These are phyloP conservation scores for Aulostomus chinensis DNA, from an alignment of 2,797 vertebrate species.

Conservation along the genomic window DNA sequence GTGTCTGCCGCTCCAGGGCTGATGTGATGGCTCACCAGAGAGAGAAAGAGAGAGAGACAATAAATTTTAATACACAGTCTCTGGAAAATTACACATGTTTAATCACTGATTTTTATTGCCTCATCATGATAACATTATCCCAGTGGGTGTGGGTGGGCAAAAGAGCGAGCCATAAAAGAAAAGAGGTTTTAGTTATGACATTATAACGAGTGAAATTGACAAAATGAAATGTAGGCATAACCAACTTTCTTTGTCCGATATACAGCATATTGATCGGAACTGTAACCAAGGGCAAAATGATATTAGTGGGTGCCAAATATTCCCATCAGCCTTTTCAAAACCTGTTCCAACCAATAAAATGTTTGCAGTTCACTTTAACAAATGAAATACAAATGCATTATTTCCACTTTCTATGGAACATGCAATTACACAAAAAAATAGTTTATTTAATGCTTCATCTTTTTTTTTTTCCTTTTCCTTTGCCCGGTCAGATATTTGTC, in stretches of 20 bases:
- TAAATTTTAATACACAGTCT: slow-evolving; percentile 77
- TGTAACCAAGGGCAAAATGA: background rate
- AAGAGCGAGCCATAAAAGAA: slow-evolving; percentile 48
- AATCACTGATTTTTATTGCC: slow-evolving; percentile 73
- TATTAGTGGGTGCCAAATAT: too few species aligned
- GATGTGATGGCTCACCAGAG: slow-evolving; percentile 53
- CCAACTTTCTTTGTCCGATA: slow-evolving; percentile 28
- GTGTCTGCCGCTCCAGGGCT: slow-evolving; percentile 50
- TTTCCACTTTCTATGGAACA: too few species aligned
- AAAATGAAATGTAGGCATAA: slow-evolving; percentile 35
- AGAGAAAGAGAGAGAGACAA: slow-evolving; percentile 57
- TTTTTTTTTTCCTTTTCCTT: background rate
- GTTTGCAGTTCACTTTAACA: too few species aligned
- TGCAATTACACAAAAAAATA: too few species aligned
- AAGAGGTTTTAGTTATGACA: slow-evolving; percentile 50
- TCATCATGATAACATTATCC: slow-evolving; percentile 67
- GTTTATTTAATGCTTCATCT: background rate
- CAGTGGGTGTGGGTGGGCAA: slow-evolving; percentile 29
- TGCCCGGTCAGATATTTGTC: background rate
- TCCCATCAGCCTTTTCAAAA: too few species aligned
- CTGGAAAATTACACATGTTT: slow-evolving; percentile 80
- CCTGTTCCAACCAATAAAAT: too few species aligned
- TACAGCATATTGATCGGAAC: slow-evolving; percentile 38
- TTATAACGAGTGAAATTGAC: slow-evolving; percentile 52
- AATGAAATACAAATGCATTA: too few species aligned